Percentiles rank a stretch among this genome's conserved stretches.
Conservation (phyloP, 1,140 invertebrate genomes). For the Apis laboriosa region DNA sequence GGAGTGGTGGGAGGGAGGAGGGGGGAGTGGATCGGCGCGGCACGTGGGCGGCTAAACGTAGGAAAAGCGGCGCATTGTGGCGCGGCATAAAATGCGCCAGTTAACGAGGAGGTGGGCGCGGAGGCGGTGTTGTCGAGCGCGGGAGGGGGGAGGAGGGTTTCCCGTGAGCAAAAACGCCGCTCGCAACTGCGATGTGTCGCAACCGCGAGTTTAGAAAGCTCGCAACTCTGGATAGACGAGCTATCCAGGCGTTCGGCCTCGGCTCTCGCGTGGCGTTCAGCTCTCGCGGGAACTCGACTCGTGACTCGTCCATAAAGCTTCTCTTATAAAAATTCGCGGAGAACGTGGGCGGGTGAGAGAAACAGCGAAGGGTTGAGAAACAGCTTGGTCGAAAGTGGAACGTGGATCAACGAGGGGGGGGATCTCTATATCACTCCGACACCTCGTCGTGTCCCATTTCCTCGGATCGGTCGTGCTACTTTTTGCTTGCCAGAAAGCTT, state of each 20-base stretch:
- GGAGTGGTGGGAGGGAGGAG: too few species aligned
- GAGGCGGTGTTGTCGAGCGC: not conserved
- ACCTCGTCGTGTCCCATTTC: not conserved
- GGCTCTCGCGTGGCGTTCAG: not conserved
- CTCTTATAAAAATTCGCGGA: constrained; percentile 7
- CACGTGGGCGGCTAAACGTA: constrained; percentile 15
- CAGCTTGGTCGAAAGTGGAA: not conserved
- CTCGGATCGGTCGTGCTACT: not conserved
- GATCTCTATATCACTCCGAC: too few species aligned
- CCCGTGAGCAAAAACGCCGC: constrained; percentile 36
- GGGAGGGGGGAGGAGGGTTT: constrained; percentile 29
- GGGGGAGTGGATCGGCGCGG: not conserved
- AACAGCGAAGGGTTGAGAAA: not conserved
- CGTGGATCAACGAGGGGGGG: not conserved
- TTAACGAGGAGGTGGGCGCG: constrained; percentile 29
- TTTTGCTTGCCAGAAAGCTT: too few species aligned
- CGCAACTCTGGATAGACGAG: not conserved
- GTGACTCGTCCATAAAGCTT: constrained; percentile 15
- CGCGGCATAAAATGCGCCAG: not conserved
- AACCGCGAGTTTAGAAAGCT: constrained; percentile 52
- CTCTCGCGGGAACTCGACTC: constrained; percentile 8
- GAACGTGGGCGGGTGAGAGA: not conserved
- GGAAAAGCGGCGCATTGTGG: constrained; percentile 24
- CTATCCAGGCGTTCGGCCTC: not conserved
- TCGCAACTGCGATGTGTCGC: constrained; percentile 36